Base-by-base conservation (phyloP, 2,888 invertebrate species). In the Ornithoptera alexandrae region DNA sequence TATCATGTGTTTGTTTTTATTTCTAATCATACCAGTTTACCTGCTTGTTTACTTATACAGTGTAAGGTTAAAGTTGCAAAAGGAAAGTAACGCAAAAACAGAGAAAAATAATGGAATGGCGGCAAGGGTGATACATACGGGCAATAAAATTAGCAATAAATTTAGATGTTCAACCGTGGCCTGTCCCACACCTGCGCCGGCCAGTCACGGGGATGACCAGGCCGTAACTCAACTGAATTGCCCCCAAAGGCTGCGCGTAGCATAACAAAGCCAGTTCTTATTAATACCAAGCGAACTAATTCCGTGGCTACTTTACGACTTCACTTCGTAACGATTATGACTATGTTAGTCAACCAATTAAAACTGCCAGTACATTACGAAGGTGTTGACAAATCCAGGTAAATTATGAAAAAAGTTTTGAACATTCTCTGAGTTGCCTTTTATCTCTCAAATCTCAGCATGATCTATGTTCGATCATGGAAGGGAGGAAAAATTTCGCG, bases 81-180 rank as follows among this genome's bases (percentile, higher is more conserved):
- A 58, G 42, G 65, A 60, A 67, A n/a, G 62, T 57, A 66, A 65
- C 62, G 30, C 20, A 39, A 18, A 39, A 58, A 22, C 36, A 66
- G 46, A 53, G 36, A 62, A 66, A 70, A 58, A 67, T 59, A 67
- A 67, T 67, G 67, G 36, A 63, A 70, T 59, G 46, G 61, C 61
- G 53, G 67, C 67, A 70, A 59, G 70, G 66, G 59, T 70, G 70
- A 70, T 36, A 67, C 70, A 59, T 70, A 67, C 62, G 30, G 62
- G 70, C 63, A 70, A 87, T 86, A 87, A 87, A 90, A 90, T 89
- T 87, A 87, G 86, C 86, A 83, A 90, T 90, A 90, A 90, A 90
- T 90, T 86, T 85, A 81, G 85, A 84, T 84, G 82, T 84, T 82
- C 83, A 81, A 73, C 72, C 66, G 74, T 79, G 79, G 69, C 77